These are phyloP conservation scores for Archocentrus centrarchus DNA, from an alignment of 2,113 vertebrate species.

Conservation along the genomic window DNA sequence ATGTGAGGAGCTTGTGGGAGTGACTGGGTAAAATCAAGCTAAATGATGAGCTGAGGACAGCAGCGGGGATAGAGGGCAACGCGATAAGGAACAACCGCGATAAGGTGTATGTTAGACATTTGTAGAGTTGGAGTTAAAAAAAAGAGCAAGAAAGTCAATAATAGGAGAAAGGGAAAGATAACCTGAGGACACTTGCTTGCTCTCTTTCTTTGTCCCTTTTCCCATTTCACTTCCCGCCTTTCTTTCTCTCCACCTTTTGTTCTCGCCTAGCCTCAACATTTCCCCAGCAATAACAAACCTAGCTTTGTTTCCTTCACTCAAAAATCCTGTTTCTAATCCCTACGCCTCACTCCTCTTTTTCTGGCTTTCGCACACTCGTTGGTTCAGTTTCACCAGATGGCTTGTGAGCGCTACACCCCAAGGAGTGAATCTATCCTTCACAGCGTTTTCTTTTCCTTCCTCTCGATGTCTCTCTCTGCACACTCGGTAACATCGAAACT, in stretches of 20 bases:
- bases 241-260: neutral
- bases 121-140: neutral
- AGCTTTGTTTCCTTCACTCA: conserved; percentile 22
- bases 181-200: neutral
- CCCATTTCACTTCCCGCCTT: neutral
- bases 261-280: conserved; percentile 30
- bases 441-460: conserved; percentile 43
- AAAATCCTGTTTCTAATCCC: conserved; percentile 58
- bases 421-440: conserved; percentile 76
- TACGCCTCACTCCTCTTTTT: conserved; percentile 50
- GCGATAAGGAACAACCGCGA: neutral
- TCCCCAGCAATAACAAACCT: conserved; percentile 34
- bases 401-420: conserved; percentile 67
- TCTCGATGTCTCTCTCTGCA: conserved; percentile 41
- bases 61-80: neutral
- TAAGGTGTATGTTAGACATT: neutral
- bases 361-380: conserved; percentile 26
- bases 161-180: neutral
- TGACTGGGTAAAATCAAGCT: neutral
- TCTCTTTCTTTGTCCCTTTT: neutral
- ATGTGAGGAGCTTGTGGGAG: neutral
- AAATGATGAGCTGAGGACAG: conserved; percentile 3
- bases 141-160: neutral
- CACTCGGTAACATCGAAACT: conserved; percentile 58
- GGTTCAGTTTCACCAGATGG: conserved; percentile 71